These are phyloP conservation scores for Melinaea menophilus DNA, from an alignment of 2,888 invertebrate genomes.

Conservation along the genomic window DNA sequence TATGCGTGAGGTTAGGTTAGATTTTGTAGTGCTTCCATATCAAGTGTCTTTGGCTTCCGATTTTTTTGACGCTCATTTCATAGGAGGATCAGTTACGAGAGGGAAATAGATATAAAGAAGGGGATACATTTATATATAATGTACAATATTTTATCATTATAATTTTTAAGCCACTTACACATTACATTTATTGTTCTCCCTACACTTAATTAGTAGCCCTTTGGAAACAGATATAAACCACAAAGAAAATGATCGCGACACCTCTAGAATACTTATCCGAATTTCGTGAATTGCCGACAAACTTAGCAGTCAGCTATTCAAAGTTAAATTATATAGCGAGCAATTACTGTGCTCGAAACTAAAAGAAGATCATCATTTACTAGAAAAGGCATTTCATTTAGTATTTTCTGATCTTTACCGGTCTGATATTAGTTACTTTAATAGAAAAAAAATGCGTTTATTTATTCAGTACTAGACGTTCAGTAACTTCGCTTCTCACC, in stretches of 20 bases:
- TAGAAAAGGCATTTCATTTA: slow-evolving; percentile 10
- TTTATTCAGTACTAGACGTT: too few species aligned
- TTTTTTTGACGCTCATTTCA: slow-evolving; percentile 18
- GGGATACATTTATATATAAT: too few species aligned
- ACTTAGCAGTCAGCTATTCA: slow-evolving; percentile 51
- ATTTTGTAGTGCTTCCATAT: slow-evolving; percentile 23
- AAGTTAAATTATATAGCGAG: slow-evolving; percentile 51
- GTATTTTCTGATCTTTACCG: too few species aligned
- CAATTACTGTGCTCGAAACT: slow-evolving; percentile 48
- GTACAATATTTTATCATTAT: too few species aligned
- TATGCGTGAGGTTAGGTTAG: slow-evolving; percentile 19
- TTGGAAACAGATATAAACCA: not conserved
- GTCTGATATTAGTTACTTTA: too few species aligned
- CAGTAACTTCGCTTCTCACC: too few species aligned
- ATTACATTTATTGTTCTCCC: too few species aligned
- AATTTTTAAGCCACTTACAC: too few species aligned
- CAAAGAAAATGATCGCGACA: not conserved
- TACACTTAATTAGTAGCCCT: too few species aligned
- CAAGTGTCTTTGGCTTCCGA: slow-evolving; percentile 20
- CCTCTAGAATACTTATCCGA: slow-evolving; percentile 33
- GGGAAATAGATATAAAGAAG: not conserved
- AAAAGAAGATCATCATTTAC: slow-evolving; percentile 22
- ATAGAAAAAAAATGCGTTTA: too few species aligned
- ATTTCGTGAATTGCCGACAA: slow-evolving; percentile 42
- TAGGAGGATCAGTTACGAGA: slow-evolving; percentile 10